phyloP scores from a whole-genome alignment of 2,888 invertebrate species.

The Oegoconia quadripuncta region DNA sequence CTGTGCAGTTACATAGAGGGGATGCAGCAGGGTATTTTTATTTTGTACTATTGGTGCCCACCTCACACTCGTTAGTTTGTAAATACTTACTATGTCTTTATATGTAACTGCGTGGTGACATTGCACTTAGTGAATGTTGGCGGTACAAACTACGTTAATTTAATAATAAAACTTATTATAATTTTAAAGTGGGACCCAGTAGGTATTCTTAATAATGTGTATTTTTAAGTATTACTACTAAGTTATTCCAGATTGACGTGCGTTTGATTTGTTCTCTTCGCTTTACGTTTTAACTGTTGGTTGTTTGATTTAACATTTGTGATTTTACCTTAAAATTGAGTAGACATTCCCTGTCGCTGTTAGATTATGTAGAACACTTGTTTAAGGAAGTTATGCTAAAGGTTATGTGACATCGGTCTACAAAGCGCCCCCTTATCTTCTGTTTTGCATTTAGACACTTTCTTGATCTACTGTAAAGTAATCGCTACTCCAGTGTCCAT shows the following conservation, averaged over 20 bases:
- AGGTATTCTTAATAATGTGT: slow-evolving; percentile 61
- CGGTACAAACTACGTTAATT: slow-evolving; percentile 58
- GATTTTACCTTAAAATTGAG: slow-evolving; percentile 32
- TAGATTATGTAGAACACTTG: slow-evolving; percentile 18
- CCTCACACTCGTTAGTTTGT: slow-evolving; percentile 21
- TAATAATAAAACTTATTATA: slow-evolving; percentile 47
- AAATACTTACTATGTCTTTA: slow-evolving; percentile 24
- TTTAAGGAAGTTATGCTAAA: slow-evolving; percentile 10
- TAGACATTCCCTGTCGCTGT: slow-evolving; percentile 50
- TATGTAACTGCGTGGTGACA: slow-evolving; percentile 43
- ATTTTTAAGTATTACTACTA: slow-evolving; percentile 70
- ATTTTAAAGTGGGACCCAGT: slow-evolving; percentile 69
- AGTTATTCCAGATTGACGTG: slow-evolving; percentile 70
- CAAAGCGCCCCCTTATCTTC: slow-evolving; percentile 7
- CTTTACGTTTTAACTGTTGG: slow-evolving; percentile 17
- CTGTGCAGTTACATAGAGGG: slow-evolving; percentile 44
- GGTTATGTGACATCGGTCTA: slow-evolving; percentile 1
- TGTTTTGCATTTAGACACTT: slow-evolving; percentile 32
- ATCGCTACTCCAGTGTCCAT: neutral
- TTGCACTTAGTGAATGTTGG: slow-evolving; percentile 70
- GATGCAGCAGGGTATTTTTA: slow-evolving; percentile 45
- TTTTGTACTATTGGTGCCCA: slow-evolving; percentile 36
- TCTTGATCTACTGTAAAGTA: neutral
- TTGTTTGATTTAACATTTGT: slow-evolving; percentile 28
- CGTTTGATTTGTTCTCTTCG: slow-evolving; percentile 51